Base-by-base conservation (phyloP, 1,140 invertebrate species). In the Saxidomus purpurata region DNA sequence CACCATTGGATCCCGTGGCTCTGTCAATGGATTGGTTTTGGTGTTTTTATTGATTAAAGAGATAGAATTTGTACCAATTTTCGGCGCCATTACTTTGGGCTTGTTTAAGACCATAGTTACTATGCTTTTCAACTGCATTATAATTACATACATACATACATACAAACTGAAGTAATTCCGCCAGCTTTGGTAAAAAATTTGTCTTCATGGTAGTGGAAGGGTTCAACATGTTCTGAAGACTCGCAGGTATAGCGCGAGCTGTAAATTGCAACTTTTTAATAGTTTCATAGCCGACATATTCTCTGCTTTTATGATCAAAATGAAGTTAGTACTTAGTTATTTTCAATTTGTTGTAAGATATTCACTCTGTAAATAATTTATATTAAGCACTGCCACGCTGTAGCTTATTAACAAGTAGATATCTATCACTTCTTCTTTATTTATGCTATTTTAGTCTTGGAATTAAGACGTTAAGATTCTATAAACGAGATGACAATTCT, bases 121-220 rank as follows among this genome's bases (percentile, higher is more conserved):
- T 77, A 22, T 49, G 74, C 74, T 40, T 15, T 77, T 1, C n/a
- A 19, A 22, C 17, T 61, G 17, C 43, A 52, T 9, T 38, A 76
- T 43, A 76, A 43, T 79, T 88, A 81, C 49, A 80, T 88, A 88
- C 77, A 88, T 88, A 88, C 86, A 88, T 88, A 81, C 86, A 88
- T 88, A 88, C 86, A 88, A 77, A 79, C 69, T 25, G 34, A 81
- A 25, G 55, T 59, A 59, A 38, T 38, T 34, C 47, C 38, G 13
- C 34, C 67, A 71, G 67, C 22, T 36, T 36, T 71, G 34, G 36
- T 71, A 71, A 22, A 40, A 38, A 63, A 15, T 36, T 71, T 71
- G 15, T 71, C 67, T 71, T 40, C 0, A 38, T 40, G 15, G 28
- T 71, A 38, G 19, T 59, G 17, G 55, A 59, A 59, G 55, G 43